Evolutionary conservation across 2,888 invertebrate genomes (phyloP), one percentile per base, ranked within the genome.

Genomic region (Leptinotarsa tumamoca): DNA sequence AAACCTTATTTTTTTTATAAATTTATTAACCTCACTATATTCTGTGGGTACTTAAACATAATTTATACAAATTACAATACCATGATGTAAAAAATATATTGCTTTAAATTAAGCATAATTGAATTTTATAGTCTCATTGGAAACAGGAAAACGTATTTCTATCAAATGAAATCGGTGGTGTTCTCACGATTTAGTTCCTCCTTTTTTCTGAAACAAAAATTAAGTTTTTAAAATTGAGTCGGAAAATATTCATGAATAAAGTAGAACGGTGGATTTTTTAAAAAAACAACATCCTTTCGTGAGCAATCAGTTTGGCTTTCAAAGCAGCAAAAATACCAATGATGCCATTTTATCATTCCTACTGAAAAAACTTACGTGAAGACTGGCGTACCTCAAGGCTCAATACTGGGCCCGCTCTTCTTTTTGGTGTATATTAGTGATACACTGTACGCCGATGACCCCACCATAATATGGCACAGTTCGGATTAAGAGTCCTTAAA

Each of bases 1-100:
- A n/a, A 17, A 5, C 17, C 27, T 33, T 27, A 33, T n/a, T 63
- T 63, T 63, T 43, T 43, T 63, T 43, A 63, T n/a, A 63, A 63
- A 63, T 63, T 33, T 63, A 63, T 63, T 63, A 63, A 63, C 27
- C 63, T 23, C 15, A 15, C 58, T 43, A n/a, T 63, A 63, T 33
- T 63, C 43, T 63, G 63, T 43, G 33, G 72, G 67, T 76, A 80
- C 77, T 78, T 81, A 80, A 80, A 82, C 79, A 80, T 71, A 77
- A 79, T 81, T 82, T 82, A 82, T 83, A 83, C 81, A 82, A 82
- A 79, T 82, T 77, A 79, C 79, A 82, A 82, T 82, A 82, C 81
- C 82, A 72, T 81, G 74, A 72, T 79, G 81, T 81, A 81, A 80
- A 82, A 82, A 82, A 82, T 71, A 75, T 73, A 79, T 51, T 68